These are phyloP conservation scores for Schlechtendalia chinensis DNA, from an alignment of 1,140 invertebrate species.

Conservation along the genomic window DNA sequence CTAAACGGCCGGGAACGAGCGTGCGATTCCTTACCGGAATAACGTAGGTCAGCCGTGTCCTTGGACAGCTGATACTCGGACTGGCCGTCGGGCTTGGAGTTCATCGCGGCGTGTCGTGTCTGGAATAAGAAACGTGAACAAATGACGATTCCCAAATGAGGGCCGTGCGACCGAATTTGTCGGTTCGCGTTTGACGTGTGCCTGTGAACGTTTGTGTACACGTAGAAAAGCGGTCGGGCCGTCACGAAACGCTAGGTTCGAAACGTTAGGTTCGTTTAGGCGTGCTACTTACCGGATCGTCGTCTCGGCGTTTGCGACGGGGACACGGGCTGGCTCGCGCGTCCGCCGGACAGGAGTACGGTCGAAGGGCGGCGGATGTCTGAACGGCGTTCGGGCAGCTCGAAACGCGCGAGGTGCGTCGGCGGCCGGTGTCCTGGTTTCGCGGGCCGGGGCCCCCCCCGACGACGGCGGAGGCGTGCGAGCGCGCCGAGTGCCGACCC, in stretches of 20 bases:
- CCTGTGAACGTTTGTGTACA: background rate
- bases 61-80: conserved; percentile 40
- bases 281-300: no score
- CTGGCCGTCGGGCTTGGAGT: conserved; percentile 25
- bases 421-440: background rate
- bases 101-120: background rate
- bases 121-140: no score
- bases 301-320: no score
- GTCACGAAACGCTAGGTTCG: background rate
- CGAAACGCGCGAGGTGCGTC: background rate
- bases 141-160: no score
- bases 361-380: background rate
- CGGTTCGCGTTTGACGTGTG: conserved; percentile 14
- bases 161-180: background rate
- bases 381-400: background rate
- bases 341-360: background rate
- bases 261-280: background rate
- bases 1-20: no score
- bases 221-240: conserved; percentile 6
- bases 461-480: background rate
- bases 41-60: background rate
- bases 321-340: no score
- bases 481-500: background rate
- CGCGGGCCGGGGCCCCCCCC: background rate
- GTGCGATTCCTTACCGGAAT: no score